Base-by-base conservation (phyloP, 2,888 invertebrate species). In the Mythimna loreyi region DNA sequence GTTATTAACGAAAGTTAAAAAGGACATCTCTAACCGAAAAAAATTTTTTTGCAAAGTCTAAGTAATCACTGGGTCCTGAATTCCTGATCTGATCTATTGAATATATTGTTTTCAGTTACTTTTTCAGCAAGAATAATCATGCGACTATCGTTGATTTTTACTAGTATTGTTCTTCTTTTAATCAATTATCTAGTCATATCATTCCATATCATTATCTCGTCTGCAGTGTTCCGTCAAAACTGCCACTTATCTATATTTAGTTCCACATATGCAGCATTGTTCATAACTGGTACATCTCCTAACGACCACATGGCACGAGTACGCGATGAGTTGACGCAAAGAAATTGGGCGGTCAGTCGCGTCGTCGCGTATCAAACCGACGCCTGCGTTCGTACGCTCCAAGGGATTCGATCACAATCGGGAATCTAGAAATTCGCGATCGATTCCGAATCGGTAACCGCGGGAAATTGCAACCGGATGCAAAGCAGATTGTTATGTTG, bases 331-430 rank as follows among this genome's bases (percentile, higher is more conserved):
- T 87, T 85, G 85, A 87, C 84, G 88, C 85, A 79, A 90, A 90
- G 92, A 90, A 90, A 92, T 93, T 91, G 86, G 91, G 89, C 89
- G 88, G 90, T 85, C 93, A 94, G 94, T 94, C 87, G 88, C 75
- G 86, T 76, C 90, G 89, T 79, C 89, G 94, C 91, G 89, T 87
- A 90, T 87, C 91, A 86, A 88, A 86, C 87, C 87, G 90, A 83
- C 91, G 93, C 91, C 82, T 90, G 93, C 92, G 91, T 84, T 74
- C 75, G 70, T 79, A 71, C 69, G 81, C 81, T 75, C 77, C 69
- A 79, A 67, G 66, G 66, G 56, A 72, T 36, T 71, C 67, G 78
- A 75, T 60, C 65, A 63, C 59, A 47, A 59, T 71, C 63, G 67
- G 57, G 47, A 72, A 72, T 71, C 73, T 65, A 74, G 58, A 70